Evolutionary conservation across 2,113 vertebrate genomes (phyloP), one percentile per base, ranked within the genome.

Genomic region (Chaetura pelagica): DNA sequence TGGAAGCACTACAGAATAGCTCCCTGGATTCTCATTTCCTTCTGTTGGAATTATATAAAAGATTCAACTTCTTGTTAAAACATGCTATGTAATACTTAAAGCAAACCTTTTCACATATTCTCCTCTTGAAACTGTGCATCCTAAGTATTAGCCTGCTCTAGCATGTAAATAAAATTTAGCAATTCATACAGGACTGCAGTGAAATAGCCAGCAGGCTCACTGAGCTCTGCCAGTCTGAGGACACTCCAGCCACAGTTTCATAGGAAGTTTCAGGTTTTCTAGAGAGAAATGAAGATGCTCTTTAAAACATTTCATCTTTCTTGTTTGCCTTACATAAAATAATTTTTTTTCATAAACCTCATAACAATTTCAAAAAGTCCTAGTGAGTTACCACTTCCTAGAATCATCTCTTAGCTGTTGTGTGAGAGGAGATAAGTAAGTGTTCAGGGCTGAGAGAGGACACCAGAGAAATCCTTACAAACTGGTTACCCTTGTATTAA

Each of bases 161-260:
- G 20, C 46, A 17, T 35, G 26, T 52, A 61, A 86, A 76, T 38
- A 24, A 29, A 72, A 68, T 26, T 51, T 34, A 93, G 26, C 26
- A 69, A 34, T 35, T 73, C 32, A 42, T 57, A 51, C 5, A 80
- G 44, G 10, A 34, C 17, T 73, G 54, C 0, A 9, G 57, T 48
- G 61, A 34, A 69, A 32, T 0, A 61, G 35, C 17, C 42, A 55
- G 21, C 51, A 34, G 0, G 0, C 46, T 78, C 42, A 20, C 40
- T 35, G 67, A 84, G 23, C 32, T 84, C 49, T 77, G 44, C 38
- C 75, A 44, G 29, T 15, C 80, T 90, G 76, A 34, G 76, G n/a
- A 34, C 29, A 13, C 30, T 29, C 29, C 34, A 57, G 18, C 40
- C 44, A 38, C 9, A 6, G 7, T 57, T 26, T 61, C 19, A 32